Base-by-base conservation (phyloP, 2,888 invertebrate genomes). In the Erebia epiphron region DNA sequence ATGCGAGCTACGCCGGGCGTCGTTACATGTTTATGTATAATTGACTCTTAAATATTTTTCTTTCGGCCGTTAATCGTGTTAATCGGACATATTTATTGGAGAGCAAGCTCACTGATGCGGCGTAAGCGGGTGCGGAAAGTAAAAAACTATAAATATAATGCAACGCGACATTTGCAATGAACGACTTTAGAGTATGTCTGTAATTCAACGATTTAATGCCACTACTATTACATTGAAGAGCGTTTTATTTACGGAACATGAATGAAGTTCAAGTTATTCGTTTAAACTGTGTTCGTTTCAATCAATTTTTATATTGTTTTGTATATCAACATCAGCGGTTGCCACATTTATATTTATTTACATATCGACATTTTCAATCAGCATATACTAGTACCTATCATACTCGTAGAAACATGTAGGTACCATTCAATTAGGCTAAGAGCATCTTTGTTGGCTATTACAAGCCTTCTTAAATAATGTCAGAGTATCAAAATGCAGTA, bases 1-100 rank as follows among this genome's bases (percentile, higher is more conserved):
- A 91, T 88, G 86, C 87, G 84, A 85, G 80, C 82, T 86, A 74
- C 85, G 79, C 85, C 84, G 79, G 85, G 84, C 82, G 86, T 86
- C 83, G 82, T 82, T 82, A 85, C 85, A 85, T 87, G 85, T 89
- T 87, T 89, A 86, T 86, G 83, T 84, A 85, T 89, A 88, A 91
- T 92, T 89, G 86, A 86, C 88, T 90, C 84, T 86, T 91, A 91
- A 91, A 91, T 88, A 88, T 88, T 82, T 83, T 89, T 86, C 86
- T 89, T 91, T 88, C 67, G 83, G 83, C 83, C 86, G 83, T 88
- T 86, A 86, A 88, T 90, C 88, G 86, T 82, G 83, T 88, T 84
- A 85, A 87, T 84, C 85, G 80, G 88, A 89, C 86, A 83, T 90
- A 84, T 90, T 90, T 91, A 90, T 89, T 86, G 80, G 82, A 82